phyloP scores from a whole-genome alignment of 2,113 vertebrate species.

The Cavia aperea region DNA sequence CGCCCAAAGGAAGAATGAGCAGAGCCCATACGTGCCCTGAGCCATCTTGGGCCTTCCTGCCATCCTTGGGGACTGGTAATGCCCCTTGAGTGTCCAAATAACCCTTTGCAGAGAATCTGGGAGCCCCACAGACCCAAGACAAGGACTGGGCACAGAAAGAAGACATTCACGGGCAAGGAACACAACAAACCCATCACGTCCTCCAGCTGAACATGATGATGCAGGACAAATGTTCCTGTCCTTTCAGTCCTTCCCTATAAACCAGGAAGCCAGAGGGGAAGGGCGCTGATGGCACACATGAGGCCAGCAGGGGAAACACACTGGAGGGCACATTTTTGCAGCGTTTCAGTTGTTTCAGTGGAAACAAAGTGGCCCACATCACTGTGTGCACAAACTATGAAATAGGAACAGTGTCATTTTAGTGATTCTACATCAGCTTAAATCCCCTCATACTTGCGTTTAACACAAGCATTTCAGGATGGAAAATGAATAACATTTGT shows the following conservation, averaged over 20 bases:
- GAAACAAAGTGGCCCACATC: not conserved
- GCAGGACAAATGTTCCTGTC: not conserved
- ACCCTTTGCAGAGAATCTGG: not conserved
- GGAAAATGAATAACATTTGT: not conserved
- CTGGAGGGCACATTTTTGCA: not conserved
- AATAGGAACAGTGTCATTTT: rapidly evolving
- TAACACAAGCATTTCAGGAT: not conserved
- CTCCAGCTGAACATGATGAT: not conserved
- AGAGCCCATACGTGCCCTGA: not conserved
- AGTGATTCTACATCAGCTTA: not conserved
- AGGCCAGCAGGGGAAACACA: not conserved
- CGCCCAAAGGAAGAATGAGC: too few species aligned
- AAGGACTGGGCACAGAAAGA: not conserved
- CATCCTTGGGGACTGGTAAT: rapidly evolving
- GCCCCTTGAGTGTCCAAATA: not conserved
- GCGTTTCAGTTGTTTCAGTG: not conserved
- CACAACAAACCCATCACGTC: not conserved
- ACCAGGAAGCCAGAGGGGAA: not conserved
- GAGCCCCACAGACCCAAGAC: not conserved
- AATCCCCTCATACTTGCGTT: not conserved
- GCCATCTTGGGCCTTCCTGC: not conserved
- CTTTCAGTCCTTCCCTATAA: not conserved
- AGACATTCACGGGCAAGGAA: not conserved
- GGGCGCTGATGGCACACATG: not conserved
- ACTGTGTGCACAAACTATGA: not conserved